phyloP scores from a whole-genome alignment of 2,113 vertebrate species.

The Phocoena phocoena region DNA sequence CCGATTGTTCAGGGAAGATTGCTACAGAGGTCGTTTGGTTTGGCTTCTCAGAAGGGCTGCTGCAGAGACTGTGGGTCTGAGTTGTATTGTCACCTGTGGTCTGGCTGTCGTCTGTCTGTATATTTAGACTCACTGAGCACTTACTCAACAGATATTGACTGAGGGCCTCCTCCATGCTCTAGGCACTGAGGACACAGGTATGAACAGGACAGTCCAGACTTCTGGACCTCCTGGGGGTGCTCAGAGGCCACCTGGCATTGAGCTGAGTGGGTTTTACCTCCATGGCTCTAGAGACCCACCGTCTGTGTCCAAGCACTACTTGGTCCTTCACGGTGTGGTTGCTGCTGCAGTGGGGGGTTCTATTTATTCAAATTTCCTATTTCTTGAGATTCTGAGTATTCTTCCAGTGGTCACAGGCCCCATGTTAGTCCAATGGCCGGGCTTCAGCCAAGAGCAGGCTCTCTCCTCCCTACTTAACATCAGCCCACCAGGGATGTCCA shows the following conservation, averaged over 20 bases:
- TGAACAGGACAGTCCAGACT: background rate
- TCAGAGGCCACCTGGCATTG: rapidly evolving
- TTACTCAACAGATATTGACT: background rate
- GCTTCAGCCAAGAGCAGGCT: background rate
- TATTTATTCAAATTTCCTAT: background rate
- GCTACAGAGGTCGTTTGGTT: background rate
- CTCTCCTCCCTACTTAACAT: background rate
- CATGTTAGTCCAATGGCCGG: background rate
- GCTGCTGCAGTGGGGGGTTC: rapidly evolving
- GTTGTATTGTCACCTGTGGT: rapidly evolving
- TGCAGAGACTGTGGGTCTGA: background rate
- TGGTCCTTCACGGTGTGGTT: background rate
- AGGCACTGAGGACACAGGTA: background rate
- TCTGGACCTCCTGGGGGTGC: too few species aligned
- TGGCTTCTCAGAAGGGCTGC: background rate
- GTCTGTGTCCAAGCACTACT: background rate
- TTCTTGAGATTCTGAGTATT: background rate
- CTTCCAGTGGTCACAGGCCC: background rate
- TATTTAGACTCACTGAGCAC: background rate
- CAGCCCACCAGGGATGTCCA: rapidly evolving
- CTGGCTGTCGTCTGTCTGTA: background rate
- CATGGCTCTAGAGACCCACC: rapidly evolving
- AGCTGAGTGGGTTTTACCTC: background rate
- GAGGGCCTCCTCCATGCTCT: background rate
- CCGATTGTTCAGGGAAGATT: background rate